phyloP scores from a whole-genome alignment of 1,140 invertebrate species.

The Geopemphigus sp. region DNA sequence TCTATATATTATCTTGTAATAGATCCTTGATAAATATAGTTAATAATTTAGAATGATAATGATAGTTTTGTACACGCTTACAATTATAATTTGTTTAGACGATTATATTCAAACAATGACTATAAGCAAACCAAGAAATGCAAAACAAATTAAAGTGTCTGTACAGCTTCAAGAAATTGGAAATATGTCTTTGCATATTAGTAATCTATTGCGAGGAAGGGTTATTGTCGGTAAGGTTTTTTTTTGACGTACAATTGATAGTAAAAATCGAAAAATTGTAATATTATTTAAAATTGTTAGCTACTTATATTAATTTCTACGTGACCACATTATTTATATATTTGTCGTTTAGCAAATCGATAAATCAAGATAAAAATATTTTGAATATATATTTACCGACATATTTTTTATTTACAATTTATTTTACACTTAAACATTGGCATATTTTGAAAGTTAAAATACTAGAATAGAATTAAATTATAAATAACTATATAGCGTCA shows the following conservation, averaged over 20 bases:
- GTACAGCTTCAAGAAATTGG: slow-evolving; percentile 71
- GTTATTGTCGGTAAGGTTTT: slow-evolving; percentile 62
- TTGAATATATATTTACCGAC: too few relatives aligned
- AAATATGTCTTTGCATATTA: slow-evolving; percentile 73
- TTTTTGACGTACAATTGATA: not conserved
- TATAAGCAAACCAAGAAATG: slow-evolving; percentile 59
- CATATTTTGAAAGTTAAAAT: too few relatives aligned
- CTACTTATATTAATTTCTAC: too few relatives aligned
- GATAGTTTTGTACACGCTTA: not conserved
- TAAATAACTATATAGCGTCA: too few relatives aligned
- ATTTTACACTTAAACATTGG: too few relatives aligned
- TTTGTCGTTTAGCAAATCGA: too few relatives aligned
- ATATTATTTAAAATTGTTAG: too few relatives aligned
- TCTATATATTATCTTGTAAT: not conserved
- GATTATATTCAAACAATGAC: slow-evolving; percentile 67
- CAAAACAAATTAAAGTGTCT: slow-evolving; percentile 62
- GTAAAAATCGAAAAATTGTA: too few relatives aligned
- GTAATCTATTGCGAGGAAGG: slow-evolving; percentile 67
- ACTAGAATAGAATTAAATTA: too few relatives aligned
- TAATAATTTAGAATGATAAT: not conserved
- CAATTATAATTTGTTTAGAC: slow-evolving; percentile 51
- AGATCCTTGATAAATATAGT: slow-evolving; percentile 17
- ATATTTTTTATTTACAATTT: too few relatives aligned
- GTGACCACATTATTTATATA: too few relatives aligned
- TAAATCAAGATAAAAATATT: too few relatives aligned